These are phyloP conservation scores for Cryptotermes secundus DNA, from an alignment of 1,140 invertebrate genomes.

Conservation along the genomic window DNA sequence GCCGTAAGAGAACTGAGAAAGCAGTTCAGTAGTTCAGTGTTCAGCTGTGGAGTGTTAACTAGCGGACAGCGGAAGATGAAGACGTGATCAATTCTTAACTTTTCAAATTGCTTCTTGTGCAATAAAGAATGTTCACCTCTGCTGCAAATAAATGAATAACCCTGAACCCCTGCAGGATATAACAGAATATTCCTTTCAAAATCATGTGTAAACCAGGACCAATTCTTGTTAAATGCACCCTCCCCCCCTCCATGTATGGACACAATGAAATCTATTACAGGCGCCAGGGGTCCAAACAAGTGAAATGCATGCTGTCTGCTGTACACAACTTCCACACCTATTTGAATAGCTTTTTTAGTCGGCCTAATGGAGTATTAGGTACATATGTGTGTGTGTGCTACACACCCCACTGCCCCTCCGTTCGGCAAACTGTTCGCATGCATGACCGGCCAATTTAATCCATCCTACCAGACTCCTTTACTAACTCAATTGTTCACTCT, in stretches of 20 bases:
- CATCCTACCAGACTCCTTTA: background rate
- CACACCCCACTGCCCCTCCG: background rate
- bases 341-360: slow-evolving; percentile 2
- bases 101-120: no score
- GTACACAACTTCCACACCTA: background rate
- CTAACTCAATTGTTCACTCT: background rate
- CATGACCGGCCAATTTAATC: background rate
- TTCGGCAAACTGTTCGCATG: background rate
- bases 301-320: background rate
- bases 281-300: background rate
- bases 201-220: background rate
- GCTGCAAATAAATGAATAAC: background rate
- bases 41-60: no score
- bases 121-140: no score
- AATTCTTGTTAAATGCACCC: background rate
- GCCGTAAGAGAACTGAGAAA: no score
- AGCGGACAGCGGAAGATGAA: no score
- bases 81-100: no score
- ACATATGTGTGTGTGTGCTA: background rate
- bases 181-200: background rate
- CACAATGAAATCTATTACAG: background rate
- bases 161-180: background rate
- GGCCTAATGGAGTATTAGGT: background rate
- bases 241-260: background rate
- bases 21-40: no score